Evolutionary conservation across 2,888 invertebrate species (phyloP).

Genomic region (Scrobipalpa atriplicella): DNA sequence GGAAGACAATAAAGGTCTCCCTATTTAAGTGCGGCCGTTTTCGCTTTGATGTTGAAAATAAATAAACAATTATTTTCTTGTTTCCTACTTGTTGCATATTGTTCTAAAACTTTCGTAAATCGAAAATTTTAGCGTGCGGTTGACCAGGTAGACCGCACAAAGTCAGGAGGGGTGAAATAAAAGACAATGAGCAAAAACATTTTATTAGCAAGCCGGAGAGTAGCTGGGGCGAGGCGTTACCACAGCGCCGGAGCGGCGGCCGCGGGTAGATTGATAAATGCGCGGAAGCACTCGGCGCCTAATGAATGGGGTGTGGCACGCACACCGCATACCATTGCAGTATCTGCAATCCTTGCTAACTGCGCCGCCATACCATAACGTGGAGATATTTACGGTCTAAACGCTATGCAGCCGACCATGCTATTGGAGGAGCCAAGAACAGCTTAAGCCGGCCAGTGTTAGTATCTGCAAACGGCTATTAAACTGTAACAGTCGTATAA

Average conservation of each 20-base stretch:
- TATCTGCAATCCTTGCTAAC: constrained; percentile 68
- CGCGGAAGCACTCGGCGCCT: constrained; percentile 79
- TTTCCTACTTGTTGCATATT: constrained; percentile 9
- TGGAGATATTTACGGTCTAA: constrained; percentile 60
- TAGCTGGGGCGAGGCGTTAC: constrained; percentile 50
- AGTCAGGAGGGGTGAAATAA: constrained; percentile 18
- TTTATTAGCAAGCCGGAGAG: constrained; percentile 33
- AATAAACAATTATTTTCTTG: not conserved
- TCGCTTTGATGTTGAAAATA: constrained; percentile 16
- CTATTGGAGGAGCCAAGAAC: constrained; percentile 26
- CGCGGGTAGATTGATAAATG: constrained; percentile 78
- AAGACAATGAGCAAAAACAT: constrained; percentile 23
- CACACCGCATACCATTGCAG: constrained; percentile 68
- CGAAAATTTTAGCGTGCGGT: not conserved
- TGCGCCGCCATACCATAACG: constrained; percentile 47
- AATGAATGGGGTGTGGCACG: constrained; percentile 81
- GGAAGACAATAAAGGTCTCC: not conserved
- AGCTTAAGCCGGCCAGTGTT: constrained; percentile 9
- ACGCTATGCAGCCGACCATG: constrained; percentile 26
- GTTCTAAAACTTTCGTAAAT: not conserved
- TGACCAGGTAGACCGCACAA: no score
- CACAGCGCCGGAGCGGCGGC: constrained; percentile 43
- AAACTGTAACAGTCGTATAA: constrained; percentile 7
- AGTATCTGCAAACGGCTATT: constrained; percentile 9
- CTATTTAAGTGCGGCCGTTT: constrained; percentile 1